Evolutionary conservation across 37 sponge, comb jelly and placozoan genomes (phyloP).

Genomic region (Hexactinellida sp.): DNA sequence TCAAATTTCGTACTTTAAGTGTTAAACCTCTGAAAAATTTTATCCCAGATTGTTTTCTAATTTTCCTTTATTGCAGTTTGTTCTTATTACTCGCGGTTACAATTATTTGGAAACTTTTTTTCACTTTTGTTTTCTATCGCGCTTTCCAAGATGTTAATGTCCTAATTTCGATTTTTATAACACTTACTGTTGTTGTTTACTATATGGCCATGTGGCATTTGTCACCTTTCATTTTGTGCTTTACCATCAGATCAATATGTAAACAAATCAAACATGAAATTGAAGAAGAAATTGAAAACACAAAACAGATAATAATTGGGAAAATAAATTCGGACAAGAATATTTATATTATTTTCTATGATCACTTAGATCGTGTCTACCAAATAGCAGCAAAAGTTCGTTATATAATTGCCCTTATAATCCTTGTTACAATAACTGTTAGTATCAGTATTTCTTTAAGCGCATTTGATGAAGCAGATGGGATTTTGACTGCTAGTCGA

Average conservation of each 20-base stretch:
- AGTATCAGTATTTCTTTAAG: not conserved
- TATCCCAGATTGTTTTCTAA: not conserved
- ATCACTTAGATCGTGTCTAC: not conserved
- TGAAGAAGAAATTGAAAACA: not conserved
- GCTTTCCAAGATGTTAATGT: not conserved
- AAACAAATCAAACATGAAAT: not conserved
- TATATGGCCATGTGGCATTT: not conserved
- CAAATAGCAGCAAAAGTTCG: not conserved
- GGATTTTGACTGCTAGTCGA: not conserved
- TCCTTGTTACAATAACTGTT: not conserved
- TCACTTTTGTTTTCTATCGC: not conserved
- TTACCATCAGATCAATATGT: not conserved
- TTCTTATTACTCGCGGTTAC: not conserved
- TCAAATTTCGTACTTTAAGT: not conserved
- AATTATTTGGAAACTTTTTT: not conserved
- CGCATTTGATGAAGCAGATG: not conserved
- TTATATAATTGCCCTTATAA: not conserved
- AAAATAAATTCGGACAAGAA: not conserved
- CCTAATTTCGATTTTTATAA: not conserved
- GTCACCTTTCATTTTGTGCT: not conserved
- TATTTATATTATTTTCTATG: not conserved
- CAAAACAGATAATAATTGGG: not conserved
- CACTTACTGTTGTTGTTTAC: not conserved
- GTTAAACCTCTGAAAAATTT: not conserved
- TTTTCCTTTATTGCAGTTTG: not conserved